phyloP scores from a whole-genome alignment of 2,797 vertebrate genomes.

The Diglossa cyanea region DNA sequence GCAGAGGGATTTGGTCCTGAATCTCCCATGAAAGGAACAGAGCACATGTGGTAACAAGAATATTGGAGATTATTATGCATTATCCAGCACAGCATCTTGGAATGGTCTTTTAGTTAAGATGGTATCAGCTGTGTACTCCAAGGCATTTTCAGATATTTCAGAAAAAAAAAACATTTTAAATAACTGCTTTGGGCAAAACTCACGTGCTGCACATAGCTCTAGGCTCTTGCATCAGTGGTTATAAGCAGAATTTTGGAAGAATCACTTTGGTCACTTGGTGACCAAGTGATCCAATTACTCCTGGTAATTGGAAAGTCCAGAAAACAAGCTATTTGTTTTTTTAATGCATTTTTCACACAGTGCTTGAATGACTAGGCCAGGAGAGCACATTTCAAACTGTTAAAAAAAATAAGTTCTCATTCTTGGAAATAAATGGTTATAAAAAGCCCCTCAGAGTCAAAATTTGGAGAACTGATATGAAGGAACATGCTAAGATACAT shows the following conservation, averaged over 20 bases:
- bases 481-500: background rate
- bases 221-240: background rate
- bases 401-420: background rate
- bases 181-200: background rate
- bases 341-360: background rate
- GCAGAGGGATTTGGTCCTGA: background rate
- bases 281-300: background rate
- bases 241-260: background rate
- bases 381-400: background rate
- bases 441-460: background rate
- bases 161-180: background rate
- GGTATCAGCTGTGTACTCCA: background rate
- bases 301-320: background rate
- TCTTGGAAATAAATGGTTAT: background rate
- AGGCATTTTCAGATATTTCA: background rate
- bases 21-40: background rate
- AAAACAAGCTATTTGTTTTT: background rate
- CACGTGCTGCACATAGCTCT: accelerated
- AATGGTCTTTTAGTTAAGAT: background rate
- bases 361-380: background rate
- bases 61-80: background rate
- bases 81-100: background rate
- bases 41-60: background rate
- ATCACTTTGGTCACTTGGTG: background rate
- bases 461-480: background rate